phyloP scores from a whole-genome alignment of 2,888 invertebrate species.

The Sarcophaga variegata region DNA sequence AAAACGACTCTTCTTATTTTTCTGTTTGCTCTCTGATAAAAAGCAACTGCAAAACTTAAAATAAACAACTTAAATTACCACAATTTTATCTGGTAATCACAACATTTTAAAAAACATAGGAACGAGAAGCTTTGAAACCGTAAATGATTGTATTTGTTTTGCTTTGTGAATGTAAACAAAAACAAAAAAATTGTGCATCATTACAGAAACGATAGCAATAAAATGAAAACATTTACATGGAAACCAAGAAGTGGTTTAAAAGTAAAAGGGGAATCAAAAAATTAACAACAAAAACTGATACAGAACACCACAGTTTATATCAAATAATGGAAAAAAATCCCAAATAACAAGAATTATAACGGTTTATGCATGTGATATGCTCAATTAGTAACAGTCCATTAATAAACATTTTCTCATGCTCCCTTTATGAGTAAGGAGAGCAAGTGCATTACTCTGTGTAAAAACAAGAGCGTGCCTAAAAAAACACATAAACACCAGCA shows the following conservation, averaged over 20 bases:
- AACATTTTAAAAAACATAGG: no score
- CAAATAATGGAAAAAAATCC: no score
- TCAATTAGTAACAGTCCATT: slow-evolving; percentile 1
- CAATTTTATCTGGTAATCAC: no score
- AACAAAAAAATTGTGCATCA: slow-evolving; percentile 56
- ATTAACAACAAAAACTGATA: slow-evolving; percentile 9
- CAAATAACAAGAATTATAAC: no score
- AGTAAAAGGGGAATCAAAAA: neutral
- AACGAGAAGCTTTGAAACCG: no score
- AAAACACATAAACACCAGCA: neutral
- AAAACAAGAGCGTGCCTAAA: neutral
- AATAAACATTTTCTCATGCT: neutral
- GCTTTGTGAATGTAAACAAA: slow-evolving; percentile 44
- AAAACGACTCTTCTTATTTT: no score
- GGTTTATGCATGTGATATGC: neutral
- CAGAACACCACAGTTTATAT: neutral
- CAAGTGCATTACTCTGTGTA: neutral
- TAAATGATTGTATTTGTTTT: neutral
- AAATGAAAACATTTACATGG: slow-evolving; percentile 10
- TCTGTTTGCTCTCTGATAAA: no score
- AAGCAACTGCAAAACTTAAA: no score
- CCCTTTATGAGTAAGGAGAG: neutral
- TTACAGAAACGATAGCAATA: slow-evolving; percentile 50
- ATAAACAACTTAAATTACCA: no score
- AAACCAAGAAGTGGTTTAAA: no score